Evolutionary conservation across 2,888 invertebrate genomes (phyloP), one percentile per base, ranked within the genome.

Genomic region (Aphidius colemani): DNA sequence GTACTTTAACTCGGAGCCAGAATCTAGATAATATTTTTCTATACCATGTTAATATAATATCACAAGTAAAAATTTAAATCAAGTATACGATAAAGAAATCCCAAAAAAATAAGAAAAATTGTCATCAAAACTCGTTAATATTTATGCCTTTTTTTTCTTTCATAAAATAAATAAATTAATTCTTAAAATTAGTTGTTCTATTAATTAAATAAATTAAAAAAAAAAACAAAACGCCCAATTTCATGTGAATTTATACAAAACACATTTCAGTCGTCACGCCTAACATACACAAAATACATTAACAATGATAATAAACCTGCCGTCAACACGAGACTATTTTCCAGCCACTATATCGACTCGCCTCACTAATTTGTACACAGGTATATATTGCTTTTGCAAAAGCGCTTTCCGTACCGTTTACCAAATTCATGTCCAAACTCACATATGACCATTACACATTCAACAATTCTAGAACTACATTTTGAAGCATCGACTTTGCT

Each of bases 221-320:
- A 30, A 18, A 30, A 46, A 57, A 57, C 7, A 57, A 57, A 57
- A 46, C 39, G 57, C 44, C 56, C 45, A 45, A 45, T 11, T 30
- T 45, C 45, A 45, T 44, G 45, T 56, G 45, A 56, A 53, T 41
- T n/a, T 41, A 55, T 13, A 61, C 49, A 56, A 48, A 51, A 51
- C 49, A 51, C 59, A 65, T 67, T 64, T 66, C 62, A 55, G 49
- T 58, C 48, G 63, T 66, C 60, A 62, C 49, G 63, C 64, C 51
- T 51, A 49, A 63, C 30, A 30, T 56, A 66, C 60, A 67, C 71
- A 66, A 67, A 66, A 71, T 69, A 61, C 65, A 72, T 75, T 72
- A 71, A 72, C 72, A 71, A 73, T 71, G 71, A 69, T 71, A 70
- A 74, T 75, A 73, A 71, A 69, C 70, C 68, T 70, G 67, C 69